Evolutionary conservation across 1,140 invertebrate genomes (phyloP).

Genomic region (Aplysia californica): DNA sequence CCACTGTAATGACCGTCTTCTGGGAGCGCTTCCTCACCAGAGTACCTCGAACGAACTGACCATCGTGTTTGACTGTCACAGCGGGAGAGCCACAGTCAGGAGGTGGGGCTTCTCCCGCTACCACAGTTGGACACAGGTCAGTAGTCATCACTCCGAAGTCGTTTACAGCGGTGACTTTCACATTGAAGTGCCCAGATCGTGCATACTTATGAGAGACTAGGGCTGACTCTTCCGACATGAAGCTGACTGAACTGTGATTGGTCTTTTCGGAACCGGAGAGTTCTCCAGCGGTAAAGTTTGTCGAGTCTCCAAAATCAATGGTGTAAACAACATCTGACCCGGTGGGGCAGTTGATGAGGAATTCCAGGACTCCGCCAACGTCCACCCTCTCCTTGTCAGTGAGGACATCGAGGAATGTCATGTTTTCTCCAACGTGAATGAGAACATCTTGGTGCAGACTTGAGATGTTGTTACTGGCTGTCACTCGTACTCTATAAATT

Average conservation of each 20-base stretch:
- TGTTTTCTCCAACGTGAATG: conserved; percentile 60
- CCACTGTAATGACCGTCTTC: conserved; percentile 29
- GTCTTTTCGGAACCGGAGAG: neutral
- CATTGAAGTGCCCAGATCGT: conserved; percentile 38
- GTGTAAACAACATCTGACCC: conserved; percentile 55
- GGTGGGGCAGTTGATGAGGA: conserved; percentile 46
- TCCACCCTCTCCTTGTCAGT: conserved; percentile 42
- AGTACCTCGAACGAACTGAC: conserved; percentile 28
- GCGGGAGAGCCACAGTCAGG: conserved; percentile 18
- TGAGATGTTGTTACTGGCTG: conserved; percentile 53
- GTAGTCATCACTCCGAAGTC: conserved; percentile 44
- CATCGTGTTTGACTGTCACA: conserved; percentile 16
- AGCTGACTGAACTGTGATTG: neutral
- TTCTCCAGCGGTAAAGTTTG: conserved; percentile 36
- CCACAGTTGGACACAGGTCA: conserved; percentile 50
- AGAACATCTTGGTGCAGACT: conserved; percentile 29
- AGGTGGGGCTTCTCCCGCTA: conserved; percentile 37
- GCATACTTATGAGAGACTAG: conserved; percentile 48
- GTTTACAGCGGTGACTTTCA: conserved; percentile 50
- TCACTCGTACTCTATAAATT: conserved; percentile 54
- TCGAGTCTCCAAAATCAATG: conserved; percentile 55
- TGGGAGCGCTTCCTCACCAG: conserved; percentile 43
- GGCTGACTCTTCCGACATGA: conserved; percentile 28
- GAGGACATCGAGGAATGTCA: conserved; percentile 57
- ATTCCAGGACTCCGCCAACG: conserved; percentile 31